These are phyloP conservation scores for Nicator chloris DNA, from an alignment of 2,113 vertebrate genomes.

Conservation along the genomic window DNA sequence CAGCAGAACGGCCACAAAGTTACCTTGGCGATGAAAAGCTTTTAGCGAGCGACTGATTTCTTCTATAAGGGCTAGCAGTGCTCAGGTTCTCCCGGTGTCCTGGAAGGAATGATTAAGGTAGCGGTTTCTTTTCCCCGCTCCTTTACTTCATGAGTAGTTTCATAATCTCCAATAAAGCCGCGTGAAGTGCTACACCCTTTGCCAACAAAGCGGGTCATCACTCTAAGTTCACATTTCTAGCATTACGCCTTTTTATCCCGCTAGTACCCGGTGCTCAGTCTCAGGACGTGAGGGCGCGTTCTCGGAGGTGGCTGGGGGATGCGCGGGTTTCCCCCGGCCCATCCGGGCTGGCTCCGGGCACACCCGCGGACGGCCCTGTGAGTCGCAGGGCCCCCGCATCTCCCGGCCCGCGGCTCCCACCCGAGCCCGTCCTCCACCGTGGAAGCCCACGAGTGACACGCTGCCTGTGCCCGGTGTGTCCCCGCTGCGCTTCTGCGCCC, in stretches of 20 bases:
- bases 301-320: neutral
- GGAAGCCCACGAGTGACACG: neutral
- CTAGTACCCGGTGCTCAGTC: neutral
- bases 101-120: neutral
- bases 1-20: neutral
- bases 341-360: neutral
- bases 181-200: neutral
- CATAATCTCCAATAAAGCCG: neutral
- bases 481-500: neutral
- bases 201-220: neutral
- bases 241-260: neutral
- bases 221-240: neutral
- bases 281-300: neutral
- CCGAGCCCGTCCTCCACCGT: neutral
- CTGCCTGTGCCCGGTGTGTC: neutral
- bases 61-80: neutral
- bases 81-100: neutral
- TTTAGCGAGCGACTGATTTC: neutral
- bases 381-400: neutral
- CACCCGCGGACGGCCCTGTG: neutral
- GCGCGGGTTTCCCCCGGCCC: neutral
- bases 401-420: neutral
- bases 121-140: neutral
- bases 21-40: conserved; percentile 18
- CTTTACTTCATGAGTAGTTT: conserved; percentile 4